Conservation (phyloP, 2,113 vertebrate genomes). For the Telmatochromis sp. region DNA sequence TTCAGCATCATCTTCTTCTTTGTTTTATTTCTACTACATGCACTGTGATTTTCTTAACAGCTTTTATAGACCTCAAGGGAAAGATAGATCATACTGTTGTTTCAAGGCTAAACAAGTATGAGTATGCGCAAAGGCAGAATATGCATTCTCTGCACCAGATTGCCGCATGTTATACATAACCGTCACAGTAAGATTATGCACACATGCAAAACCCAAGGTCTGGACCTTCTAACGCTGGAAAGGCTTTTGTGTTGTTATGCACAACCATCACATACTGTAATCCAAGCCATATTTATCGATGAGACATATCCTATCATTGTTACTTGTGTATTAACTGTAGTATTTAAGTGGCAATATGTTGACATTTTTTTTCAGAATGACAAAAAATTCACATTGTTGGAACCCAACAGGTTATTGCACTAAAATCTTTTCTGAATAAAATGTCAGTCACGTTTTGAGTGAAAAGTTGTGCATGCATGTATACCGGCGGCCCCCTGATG, state of each 20-base stretch:
- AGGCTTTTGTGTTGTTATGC: background rate
- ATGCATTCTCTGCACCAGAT: background rate
- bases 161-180: background rate
- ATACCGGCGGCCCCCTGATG: background rate
- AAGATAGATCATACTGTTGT: background rate
- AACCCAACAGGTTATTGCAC: background rate
- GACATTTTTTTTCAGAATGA: background rate
- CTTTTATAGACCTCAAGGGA: background rate
- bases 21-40: background rate
- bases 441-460: background rate
- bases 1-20: background rate
- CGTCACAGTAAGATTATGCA: background rate
- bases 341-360: background rate
- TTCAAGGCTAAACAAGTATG: slow-evolving; percentile 13
- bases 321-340: background rate
- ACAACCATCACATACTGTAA: background rate
- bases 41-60: background rate
- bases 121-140: background rate
- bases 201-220: background rate
- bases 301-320: background rate
- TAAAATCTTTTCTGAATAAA: background rate
- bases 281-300: background rate
- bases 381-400: background rate
- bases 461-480: slow-evolving; percentile 13
- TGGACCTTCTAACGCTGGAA: background rate